Base-by-base conservation (phyloP, 92 coral and sea anemone genomes). In the Epizoanthus scotinus region DNA sequence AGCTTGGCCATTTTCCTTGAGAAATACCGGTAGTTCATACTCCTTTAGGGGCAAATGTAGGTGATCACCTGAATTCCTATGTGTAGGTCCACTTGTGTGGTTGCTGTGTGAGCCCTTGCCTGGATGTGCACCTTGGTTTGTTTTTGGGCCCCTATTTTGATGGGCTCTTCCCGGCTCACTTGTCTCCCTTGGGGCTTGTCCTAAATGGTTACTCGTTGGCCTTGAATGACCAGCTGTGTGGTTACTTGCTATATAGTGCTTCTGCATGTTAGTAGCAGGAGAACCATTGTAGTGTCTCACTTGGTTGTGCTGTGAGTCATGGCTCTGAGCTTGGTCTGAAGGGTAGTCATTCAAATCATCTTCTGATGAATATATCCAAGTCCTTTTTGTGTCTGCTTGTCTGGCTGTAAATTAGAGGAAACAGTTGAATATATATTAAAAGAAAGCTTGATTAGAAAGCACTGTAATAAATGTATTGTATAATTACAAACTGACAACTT, bases 21-120 rank as follows among this genome's bases (percentile, higher is more conserved):
- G 74, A 82, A 93, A 93, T 29, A 77, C 91, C 31, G 97, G 97
- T 25, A 93, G 73, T 24, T 93, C 97, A 61, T 84, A 90, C 65
- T 90, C 97, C 44, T 87, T 91, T 40, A 85, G 42, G 10, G 97
- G 90, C 63, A 87, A 82, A 73, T 87, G 90, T 13, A 78, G 26
- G 49, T 26, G 69, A 75, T 57, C 81, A 22, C 66, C 53, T 20
- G 67, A 20, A 7, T 36, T 21, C 20, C n/a, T 12, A 2, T 73
- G 66, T 21, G 54, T 58, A 15, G 67, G 57, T 13, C 57, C 21
- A 59, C 15, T 38, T 13, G n/a, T 8, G 69, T 58, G 40, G 9
- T 36, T 20, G 66, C 52, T 31, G 44, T 44, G 56, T 59, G 38
- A 19, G 67, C 25, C 53, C 68, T 60, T 60, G n/a, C 38, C 15